These are phyloP conservation scores for Chiroxiphia lanceolata DNA, from an alignment of 2,797 vertebrate species.

Conservation along the genomic window DNA sequence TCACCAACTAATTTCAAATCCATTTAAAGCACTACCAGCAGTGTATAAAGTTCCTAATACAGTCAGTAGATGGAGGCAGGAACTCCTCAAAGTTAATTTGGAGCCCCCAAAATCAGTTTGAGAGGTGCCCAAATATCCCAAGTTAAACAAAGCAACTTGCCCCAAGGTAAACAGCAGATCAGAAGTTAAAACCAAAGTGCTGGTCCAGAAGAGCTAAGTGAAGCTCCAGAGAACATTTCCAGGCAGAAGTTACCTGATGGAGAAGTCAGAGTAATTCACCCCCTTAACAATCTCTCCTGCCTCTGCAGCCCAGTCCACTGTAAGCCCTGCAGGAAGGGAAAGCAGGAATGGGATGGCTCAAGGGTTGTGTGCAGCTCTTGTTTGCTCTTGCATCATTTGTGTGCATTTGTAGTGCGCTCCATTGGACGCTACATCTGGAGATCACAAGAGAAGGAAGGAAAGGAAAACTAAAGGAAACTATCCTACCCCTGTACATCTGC, in stretches of 20 bases:
- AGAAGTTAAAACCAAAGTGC: background rate
- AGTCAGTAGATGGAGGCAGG: constrained; percentile 4
- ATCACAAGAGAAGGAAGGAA: background rate
- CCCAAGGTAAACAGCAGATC: background rate
- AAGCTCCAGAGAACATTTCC: background rate
- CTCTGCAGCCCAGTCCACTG: background rate
- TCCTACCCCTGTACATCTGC: background rate
- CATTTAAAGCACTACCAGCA: background rate
- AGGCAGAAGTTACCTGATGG: background rate
- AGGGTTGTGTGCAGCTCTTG: background rate
- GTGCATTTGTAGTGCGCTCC: background rate
- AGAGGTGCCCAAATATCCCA: background rate
- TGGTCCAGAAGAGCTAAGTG: background rate
- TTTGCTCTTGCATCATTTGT: background rate
- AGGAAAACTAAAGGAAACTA: background rate
- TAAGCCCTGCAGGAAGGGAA: background rate
- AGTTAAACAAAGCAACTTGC: background rate
- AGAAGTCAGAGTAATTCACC: background rate
- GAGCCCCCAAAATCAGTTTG: background rate
- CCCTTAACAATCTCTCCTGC: background rate
- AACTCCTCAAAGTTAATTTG: background rate
- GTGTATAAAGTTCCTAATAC: background rate
- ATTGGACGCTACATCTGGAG: background rate
- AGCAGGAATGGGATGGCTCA: background rate
- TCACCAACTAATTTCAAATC: background rate